Evolutionary conservation across 2,888 invertebrate species (phyloP), one percentile per base, ranked within the genome.

Genomic region (Acholoe squamosa): DNA sequence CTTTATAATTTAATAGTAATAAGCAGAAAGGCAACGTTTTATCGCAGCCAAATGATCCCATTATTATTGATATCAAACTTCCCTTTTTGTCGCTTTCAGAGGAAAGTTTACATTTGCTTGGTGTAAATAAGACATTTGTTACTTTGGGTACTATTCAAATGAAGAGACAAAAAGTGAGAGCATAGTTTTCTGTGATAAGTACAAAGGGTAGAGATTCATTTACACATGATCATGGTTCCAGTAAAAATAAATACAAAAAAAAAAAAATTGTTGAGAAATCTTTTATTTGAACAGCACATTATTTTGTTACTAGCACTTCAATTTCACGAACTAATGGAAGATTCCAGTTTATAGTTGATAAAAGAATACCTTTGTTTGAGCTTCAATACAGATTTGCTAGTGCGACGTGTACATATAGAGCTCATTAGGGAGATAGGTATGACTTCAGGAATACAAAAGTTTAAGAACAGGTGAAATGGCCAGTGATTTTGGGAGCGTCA

Each of bases 371-470:
- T n/a, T 67, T 7, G 22, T 67, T 7, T 12, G 67, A 67, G n/a
- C n/a, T 67, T 67, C n/a, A n/a, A 54, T 67, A 25, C n/a, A 12
- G 67, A 67, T 7, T 25, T 67, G 22, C n/a, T 12, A 16, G 67
- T 12, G 67, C 54, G 12, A n/a, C n/a, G 67, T 77, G 77, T 77
- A 54, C 54, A 54, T 54, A 54, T 54, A 54, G 67, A 67, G 67
- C n/a, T 67, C 67, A 67, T 67, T 67, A 67, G 67, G 67, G n/a
- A 67, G 67, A 67, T 67, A 67, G 67, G n/a, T 67, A n/a, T 67
- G 67, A 67, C 67, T 67, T 67, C 67, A 67, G n/a, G 16, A 67
- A 67, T n/a, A 67, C 14, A 67, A 67, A 67, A 67, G 12, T n/a
- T 7, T n/a, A 16, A n/a, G n/a, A 67, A 67, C 10, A 54, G 54